These are phyloP conservation scores for Peromyscus eremicus DNA, from an alignment of 2,797 vertebrate genomes.

Conservation along the genomic window DNA sequence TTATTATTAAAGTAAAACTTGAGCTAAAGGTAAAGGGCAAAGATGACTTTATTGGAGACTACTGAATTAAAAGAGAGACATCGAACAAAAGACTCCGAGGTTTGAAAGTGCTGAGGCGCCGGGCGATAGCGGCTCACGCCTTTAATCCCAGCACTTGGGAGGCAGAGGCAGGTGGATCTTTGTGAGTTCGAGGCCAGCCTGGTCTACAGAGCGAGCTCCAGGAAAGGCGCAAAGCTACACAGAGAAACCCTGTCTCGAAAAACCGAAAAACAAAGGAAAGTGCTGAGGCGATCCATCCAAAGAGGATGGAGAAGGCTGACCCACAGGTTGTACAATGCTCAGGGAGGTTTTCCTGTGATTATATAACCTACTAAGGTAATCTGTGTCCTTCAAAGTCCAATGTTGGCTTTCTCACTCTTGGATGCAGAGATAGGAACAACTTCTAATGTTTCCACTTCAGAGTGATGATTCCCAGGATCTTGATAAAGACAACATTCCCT, in stretches of 20 bases:
- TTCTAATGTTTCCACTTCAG: not conserved
- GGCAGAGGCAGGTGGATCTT: no score
- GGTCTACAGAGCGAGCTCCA: no score
- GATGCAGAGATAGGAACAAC: not conserved
- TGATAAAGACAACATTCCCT: not conserved
- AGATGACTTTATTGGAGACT: not conserved
- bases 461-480: not conserved
- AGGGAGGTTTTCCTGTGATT: not conserved
- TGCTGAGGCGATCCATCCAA: not conserved
- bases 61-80: not conserved
- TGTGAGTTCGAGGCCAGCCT: no score
- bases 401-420: not conserved
- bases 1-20: constrained; percentile 24
- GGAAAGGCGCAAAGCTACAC: no score
- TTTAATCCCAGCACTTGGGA: no score
- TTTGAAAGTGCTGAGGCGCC: not conserved
- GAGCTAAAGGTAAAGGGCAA: not conserved
- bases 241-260: no score
- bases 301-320: not conserved
- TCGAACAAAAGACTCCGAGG: not conserved
- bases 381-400: not conserved
- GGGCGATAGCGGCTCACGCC: no score
- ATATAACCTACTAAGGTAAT: not conserved
- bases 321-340: rapidly evolving
- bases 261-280: not conserved